A percentile compares a stretch with the other conserved stretches of the same genome.
phyloP scores from a whole-genome alignment of 2,888 invertebrate genomes.

The Willowsia nigromaculata region DNA sequence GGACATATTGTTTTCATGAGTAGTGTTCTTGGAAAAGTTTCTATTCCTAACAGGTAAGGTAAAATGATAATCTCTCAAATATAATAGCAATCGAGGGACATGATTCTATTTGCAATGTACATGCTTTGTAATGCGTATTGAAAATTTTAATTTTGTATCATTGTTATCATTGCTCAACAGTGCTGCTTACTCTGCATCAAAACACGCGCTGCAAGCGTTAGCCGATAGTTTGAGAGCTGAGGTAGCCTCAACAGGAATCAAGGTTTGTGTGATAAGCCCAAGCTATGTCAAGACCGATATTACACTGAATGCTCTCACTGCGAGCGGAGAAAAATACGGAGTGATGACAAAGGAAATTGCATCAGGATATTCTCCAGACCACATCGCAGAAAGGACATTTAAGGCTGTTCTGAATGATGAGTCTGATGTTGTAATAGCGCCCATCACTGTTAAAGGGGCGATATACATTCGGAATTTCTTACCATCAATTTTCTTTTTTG shows the following conservation, averaged over 20 bases:
- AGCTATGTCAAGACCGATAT: constrained; percentile 94
- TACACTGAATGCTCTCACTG: constrained; percentile 93
- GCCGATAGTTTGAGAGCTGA: constrained; percentile 94
- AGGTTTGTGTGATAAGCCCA: constrained; percentile 94
- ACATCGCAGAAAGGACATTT: constrained; percentile 87
- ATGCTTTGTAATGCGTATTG: too few species aligned
- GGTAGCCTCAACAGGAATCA: constrained; percentile 87
- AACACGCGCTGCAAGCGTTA: constrained; percentile 97
- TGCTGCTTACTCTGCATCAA: constrained; percentile 94
- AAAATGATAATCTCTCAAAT: not conserved
- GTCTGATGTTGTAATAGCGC: constrained; percentile 88
- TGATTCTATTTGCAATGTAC: not conserved
- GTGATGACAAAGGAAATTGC: constrained; percentile 91
- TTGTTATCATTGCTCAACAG: too few species aligned
- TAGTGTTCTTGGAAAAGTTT: constrained; percentile 95
- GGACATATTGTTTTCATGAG: constrained; percentile 94
- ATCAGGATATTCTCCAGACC: constrained; percentile 87
- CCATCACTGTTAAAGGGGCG: constrained; percentile 86
- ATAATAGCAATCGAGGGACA: too few species aligned
- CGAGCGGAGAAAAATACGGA: constrained; percentile 88
- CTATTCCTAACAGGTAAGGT: constrained; percentile 87
- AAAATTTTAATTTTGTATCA: not conserved
- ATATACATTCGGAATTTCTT: constrained; percentile 86
- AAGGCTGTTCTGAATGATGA: constrained; percentile 86
- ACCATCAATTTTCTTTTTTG: constrained; percentile 51